Conservation (phyloP, 2,113 vertebrate genomes). For the Gymnarchus niloticus region DNA sequence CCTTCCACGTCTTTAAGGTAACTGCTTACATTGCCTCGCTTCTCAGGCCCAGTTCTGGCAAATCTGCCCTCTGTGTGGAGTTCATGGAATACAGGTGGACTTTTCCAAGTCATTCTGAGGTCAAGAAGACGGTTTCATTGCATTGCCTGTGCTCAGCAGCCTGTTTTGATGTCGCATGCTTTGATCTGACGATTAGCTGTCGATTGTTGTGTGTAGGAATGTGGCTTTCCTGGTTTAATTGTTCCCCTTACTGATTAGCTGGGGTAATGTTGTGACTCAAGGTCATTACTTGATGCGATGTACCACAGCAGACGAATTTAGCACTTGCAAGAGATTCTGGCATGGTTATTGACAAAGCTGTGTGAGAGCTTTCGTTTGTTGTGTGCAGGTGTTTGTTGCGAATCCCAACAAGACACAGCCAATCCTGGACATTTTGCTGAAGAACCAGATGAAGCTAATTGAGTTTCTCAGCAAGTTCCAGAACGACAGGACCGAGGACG, state of each 20-base stretch:
- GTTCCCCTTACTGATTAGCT: neutral
- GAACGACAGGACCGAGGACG: slow-evolving; percentile 91
- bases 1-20: slow-evolving; percentile 83
- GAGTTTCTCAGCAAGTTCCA: slow-evolving; percentile 98
- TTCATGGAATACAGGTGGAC: neutral
- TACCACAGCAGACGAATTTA: too few relatives aligned
- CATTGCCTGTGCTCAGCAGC: too few relatives aligned
- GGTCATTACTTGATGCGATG: too few relatives aligned
- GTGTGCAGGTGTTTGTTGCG: slow-evolving; percentile 85
- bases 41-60: neutral
- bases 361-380: neutral
- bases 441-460: slow-evolving; percentile 95
- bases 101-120: neutral
- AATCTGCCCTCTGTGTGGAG: neutral
- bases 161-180: neutral
- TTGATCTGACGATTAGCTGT: neutral
- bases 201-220: neutral
- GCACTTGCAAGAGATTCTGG: too few relatives aligned
- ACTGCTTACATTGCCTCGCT: neutral
- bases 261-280: neutral
- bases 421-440: slow-evolving; percentile 94
- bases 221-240: neutral
- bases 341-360: too few relatives aligned
- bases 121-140: neutral
- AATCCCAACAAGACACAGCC: slow-evolving; percentile 95